Percentiles rank a stretch among this genome's conserved stretches.
These are phyloP conservation scores for Encarsia formosa DNA, from an alignment of 2,888 invertebrate species.

Conservation along the genomic window DNA sequence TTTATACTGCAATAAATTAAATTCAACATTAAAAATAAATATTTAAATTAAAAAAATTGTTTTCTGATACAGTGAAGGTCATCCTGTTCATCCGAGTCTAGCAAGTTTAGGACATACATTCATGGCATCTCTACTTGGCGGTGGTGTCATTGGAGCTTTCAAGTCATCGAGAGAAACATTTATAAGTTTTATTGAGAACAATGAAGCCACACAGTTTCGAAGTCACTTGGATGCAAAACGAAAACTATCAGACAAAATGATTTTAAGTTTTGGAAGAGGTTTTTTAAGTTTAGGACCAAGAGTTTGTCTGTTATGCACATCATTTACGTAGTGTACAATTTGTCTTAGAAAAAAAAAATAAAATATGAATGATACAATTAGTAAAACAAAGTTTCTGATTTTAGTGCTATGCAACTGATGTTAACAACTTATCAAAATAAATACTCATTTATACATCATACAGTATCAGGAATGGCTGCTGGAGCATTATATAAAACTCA, in stretches of 20 bases:
- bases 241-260: conserved; percentile 67
- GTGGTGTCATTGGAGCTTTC: conserved; percentile 61
- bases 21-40: background rate
- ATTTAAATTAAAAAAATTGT: background rate
- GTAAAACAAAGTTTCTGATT: no score
- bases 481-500: conserved; percentile 66
- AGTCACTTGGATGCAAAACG: conserved; percentile 68
- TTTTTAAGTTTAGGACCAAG: conserved; percentile 68
- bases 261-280: conserved; percentile 67
- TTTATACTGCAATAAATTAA: background rate
- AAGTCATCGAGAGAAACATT: conserved; percentile 59
- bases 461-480: conserved; percentile 62
- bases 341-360: no score
- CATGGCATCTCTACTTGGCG: conserved; percentile 53
- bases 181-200: conserved; percentile 66
- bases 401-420: no score
- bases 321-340: conserved; percentile 75
- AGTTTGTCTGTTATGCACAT: conserved; percentile 62
- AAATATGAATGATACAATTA: no score
- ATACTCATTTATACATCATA: conserved; percentile 64
- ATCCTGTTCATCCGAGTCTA: conserved; percentile 9
- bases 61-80: conserved; percentile 8
- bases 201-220: conserved; percentile 68
- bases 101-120: background rate
- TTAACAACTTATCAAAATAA: conserved; percentile 67